Evolutionary conservation across 2,797 vertebrate species (phyloP), one percentile per base, ranked within the genome.

Genomic region (Sebastes taczanowskii): DNA sequence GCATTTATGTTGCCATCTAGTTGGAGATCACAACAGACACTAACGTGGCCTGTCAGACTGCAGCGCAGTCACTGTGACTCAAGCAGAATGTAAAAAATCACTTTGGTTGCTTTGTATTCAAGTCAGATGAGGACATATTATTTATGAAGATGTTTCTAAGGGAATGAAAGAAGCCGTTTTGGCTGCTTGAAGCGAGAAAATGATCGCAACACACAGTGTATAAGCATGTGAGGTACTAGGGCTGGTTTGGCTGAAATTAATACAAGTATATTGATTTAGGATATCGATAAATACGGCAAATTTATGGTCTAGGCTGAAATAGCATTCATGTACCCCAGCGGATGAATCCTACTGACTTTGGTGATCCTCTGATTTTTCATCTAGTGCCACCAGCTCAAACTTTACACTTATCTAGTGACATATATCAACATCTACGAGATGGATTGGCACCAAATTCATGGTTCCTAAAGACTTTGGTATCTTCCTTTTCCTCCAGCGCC

Each of bases 1-100:
- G 32, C n/a, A 13, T 72, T 81, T 77, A 38, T 56, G 60, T 52
- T 68, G 66, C 53, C 22, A 49, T 72, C 14, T 18, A n/a, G 76
- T n/a, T 34, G 9, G 68, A 77, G 59, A 49, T 76, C 58, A 68
- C 34, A 85, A 30, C 53, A 46, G 23, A 53, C 11, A 29, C 6
- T 7, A 63, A 23, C 8, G 23, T 63, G 20, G 42, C 35, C 9
- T n/a, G 27, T 67, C 42, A 73, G 29, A 56, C 11, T 27, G 9
- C 20, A 35, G 20, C 22, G 18, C 55, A 46, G 29, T 38, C 65
- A 46, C 7, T 68, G 52, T 56, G 23, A 63, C 6, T 71, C 53
- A 61, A 20, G 20, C 30, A 20, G 11, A 18, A 52, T n/a, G 30
- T 11, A 30, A 66, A 55, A 60, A 70, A 25, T 18, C 27, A 27